Percentiles rank a stretch among this genome's conserved stretches.
phyloP scores from a whole-genome alignment of 2,888 invertebrate genomes.

The Endomychus coccineus region DNA sequence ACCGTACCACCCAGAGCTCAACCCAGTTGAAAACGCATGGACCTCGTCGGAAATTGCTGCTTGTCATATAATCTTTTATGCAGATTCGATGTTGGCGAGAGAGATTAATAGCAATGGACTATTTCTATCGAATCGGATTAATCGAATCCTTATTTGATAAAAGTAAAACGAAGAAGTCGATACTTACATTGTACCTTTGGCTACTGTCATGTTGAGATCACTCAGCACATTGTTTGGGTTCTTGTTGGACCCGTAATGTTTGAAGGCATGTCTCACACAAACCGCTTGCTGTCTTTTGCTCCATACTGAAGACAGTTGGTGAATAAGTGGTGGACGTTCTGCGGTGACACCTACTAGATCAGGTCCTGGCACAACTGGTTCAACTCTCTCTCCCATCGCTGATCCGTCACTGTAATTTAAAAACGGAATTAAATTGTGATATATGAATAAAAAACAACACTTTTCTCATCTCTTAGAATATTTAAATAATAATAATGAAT shows the following conservation, averaged over 20 bases:
- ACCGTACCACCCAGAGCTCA: too few relatives aligned
- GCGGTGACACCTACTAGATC: conserved; percentile 41
- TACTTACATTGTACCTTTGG: conserved; percentile 91
- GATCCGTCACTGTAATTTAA: conserved; percentile 42
- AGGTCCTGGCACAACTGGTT: conserved; percentile 38
- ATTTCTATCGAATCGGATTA: too few relatives aligned
- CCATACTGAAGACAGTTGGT: conserved; percentile 51
- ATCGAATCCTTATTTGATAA: too few relatives aligned
- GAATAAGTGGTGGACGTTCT: conserved; percentile 36
- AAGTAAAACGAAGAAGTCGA: conserved; percentile 7
- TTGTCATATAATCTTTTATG: too few relatives aligned
- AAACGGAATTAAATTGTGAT: not conserved
- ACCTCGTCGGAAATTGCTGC: too few relatives aligned
- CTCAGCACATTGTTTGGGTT: conserved; percentile 80
- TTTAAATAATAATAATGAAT: too few relatives aligned
- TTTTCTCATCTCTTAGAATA: too few relatives aligned
- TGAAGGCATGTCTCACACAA: conserved; percentile 79
- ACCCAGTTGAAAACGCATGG: too few relatives aligned
- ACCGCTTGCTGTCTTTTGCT: conserved; percentile 76
- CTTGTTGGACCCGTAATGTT: conserved; percentile 82
- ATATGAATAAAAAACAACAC: too few relatives aligned
- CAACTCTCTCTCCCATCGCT: conserved; percentile 41
- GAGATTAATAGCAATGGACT: too few relatives aligned
- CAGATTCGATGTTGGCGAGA: too few relatives aligned
- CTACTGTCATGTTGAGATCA: conserved; percentile 88